Evolutionary conservation across 2,888 invertebrate species (phyloP), one percentile per base, ranked within the genome.

Genomic region (Lasioglossum vierecki): DNA sequence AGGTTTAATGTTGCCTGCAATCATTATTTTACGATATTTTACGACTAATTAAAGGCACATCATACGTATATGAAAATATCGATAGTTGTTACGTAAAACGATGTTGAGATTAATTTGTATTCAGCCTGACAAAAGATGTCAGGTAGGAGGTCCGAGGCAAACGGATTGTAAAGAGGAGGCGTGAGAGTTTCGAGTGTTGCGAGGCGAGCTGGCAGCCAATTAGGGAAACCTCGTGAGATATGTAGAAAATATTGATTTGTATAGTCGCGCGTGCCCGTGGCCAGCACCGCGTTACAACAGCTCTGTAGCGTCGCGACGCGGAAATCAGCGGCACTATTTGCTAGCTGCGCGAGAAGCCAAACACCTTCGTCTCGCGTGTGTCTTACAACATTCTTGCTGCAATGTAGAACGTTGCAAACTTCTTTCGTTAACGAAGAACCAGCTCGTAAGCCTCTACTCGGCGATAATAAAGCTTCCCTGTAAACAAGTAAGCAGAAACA

Each of bases 221-320:
- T 89, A 91, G 83, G 89, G 89, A 92, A 92, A 92, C 91, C 87
- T 89, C 88, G 85, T 90, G 88, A 92, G 91, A 92, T 92, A 92
- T 93, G 92, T 90, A 92, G 91, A 91, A 91, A 91, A 91, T 93
- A 93, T 93, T 92, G 93, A 93, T 93, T 93, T 91, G 91, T 91
- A 90, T 91, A 90, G 88, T 88, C 90, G 92, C 92, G 92, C 92
- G 91, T 93, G 92, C 91, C 84, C 92, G 91, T 89, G 89, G 91
- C 89, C 86, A 84, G 88, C 87, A 89, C 88, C 82, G 90, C 86
- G 88, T 88, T 88, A 88, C 88, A 88, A 85, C 88, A 87, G n/a
- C 57, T 57, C 82, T 87, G 79, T 44, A 68, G 88, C 90, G 90
- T 90, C 89, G 89, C 91, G 88, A 91, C 87, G 88, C 89, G 90